These are phyloP conservation scores for Haliaeetus leucogaster DNA, from an alignment of 2,113 vertebrate genomes.

Conservation along the genomic window DNA sequence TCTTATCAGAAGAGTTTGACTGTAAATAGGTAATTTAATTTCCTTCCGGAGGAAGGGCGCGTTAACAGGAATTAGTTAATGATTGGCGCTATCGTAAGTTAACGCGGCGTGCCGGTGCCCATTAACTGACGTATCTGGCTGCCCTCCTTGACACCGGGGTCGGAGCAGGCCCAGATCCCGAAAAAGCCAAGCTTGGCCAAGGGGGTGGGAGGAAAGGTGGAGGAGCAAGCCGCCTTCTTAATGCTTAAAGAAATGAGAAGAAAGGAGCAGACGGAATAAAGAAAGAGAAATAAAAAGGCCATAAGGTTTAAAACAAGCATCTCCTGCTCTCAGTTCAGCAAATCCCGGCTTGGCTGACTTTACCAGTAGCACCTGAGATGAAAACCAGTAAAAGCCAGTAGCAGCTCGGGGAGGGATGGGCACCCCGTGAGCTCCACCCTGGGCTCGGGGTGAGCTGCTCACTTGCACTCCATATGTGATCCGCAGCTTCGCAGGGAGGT, in stretches of 20 bases:
- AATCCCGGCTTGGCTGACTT: not conserved
- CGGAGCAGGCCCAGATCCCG: not conserved
- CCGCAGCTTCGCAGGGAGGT: not conserved
- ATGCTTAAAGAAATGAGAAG: not conserved
- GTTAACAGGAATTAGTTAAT: not conserved
- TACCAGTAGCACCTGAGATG: not conserved
- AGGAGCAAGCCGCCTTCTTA: not conserved
- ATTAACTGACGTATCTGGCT: rapidly evolving
- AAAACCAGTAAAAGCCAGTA: not conserved
- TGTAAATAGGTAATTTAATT: not conserved
- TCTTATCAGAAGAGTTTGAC: not conserved
- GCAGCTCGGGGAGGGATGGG: not conserved
- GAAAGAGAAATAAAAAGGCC: not conserved
- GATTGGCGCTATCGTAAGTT: not conserved
- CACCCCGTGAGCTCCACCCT: rapidly evolving
- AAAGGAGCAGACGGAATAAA: not conserved
- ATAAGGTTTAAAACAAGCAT: not conserved
- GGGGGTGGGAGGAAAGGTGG: not conserved
- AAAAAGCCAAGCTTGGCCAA: rapidly evolving
- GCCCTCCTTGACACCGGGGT: rapidly evolving
- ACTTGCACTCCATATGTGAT: rapidly evolving
- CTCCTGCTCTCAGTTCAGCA: not conserved
- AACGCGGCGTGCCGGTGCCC: rapidly evolving
- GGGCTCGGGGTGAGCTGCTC: not conserved
- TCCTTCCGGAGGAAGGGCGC: not conserved